These are phyloP conservation scores for Urocitellus parryii DNA, from an alignment of 2,113 vertebrate genomes.

Conservation along the genomic window DNA sequence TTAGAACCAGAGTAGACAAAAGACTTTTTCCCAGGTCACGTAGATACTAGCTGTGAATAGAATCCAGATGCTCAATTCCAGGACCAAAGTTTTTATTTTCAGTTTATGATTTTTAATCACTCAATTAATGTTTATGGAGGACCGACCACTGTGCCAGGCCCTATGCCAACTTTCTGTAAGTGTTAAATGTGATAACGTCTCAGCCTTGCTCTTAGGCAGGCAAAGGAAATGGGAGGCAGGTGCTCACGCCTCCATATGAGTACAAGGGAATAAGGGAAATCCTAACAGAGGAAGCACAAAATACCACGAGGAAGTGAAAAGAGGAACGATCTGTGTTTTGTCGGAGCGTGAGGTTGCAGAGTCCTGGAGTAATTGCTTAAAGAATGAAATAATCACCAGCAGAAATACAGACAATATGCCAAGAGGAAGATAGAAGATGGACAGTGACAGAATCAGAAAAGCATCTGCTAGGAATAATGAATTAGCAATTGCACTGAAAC, in stretches of 20 bases:
- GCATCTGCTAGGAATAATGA: conserved; percentile 40
- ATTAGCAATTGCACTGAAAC: background rate
- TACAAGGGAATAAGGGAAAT: background rate
- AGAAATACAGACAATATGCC: background rate
- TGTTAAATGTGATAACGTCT: background rate
- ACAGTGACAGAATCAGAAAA: background rate
- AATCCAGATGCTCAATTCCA: background rate
- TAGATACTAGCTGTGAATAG: background rate
- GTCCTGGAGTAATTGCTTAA: background rate
- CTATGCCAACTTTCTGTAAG: background rate
- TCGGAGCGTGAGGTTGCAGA: background rate
- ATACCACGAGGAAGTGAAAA: background rate
- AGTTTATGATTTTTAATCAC: background rate
- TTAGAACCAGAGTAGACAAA: background rate
- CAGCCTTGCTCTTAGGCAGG: background rate
- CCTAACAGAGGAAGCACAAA: background rate
- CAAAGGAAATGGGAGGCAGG: background rate
- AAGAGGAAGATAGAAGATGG: background rate
- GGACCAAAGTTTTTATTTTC: background rate
- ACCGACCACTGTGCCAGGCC: background rate
- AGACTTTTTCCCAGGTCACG: background rate
- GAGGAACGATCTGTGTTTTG: background rate
- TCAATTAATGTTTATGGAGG: background rate
- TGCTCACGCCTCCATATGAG: background rate
- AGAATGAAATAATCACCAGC: background rate